Evolutionary conservation across 2,888 invertebrate genomes (phyloP), one percentile per base, ranked within the genome.

Genomic region (Allolobophora icterica): DNA sequence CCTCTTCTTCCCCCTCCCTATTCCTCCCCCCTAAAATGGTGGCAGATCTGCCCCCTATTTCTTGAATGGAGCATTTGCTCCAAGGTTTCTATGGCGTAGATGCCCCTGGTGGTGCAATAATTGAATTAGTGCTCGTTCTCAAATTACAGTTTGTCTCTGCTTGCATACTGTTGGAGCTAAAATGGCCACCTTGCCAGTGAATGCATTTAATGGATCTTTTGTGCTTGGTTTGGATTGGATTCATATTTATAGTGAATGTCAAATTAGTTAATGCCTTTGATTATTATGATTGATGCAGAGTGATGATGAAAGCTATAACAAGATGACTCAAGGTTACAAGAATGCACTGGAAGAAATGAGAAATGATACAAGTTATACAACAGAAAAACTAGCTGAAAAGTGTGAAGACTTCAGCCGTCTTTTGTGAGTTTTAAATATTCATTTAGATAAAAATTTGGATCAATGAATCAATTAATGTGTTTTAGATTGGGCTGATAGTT

Each of bases 361-460:
- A 38, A 87, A 8, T 6, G 87, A 87, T 38, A 0, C 38, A 35
- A 24, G 35, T 87, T 35, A 35, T 38, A 87, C 87, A 21, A 17
- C 1, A 87, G 34, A 34, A 34, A 24, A 34, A 19, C 19, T 34
- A 6, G 38, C 87, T 6, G 87, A 34, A 38, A 87, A 38, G n/a
- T 87, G 21, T 87, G 87, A 87, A 87, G 87, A 87, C 87, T 21
- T 87, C 24, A 87, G 87, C 38, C 87, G 87, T 38, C 87, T 87
- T 87, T 34, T 87, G 87, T 87, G 87, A 87, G 87, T 87, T 5
- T 21, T 35, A 8, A 87, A 87, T 21, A 35, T 33, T 84, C 84
- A 71, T n/a, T n/a, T n/a, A n/a, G n/a, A n/a, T n/a, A n/a, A n/a
- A 45, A 17, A 17, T 40, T 40, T 40, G 2, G 58, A 13, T 30